Evolutionary conservation across 2,797 vertebrate genomes (phyloP), one percentile per base, ranked within the genome.

Genomic region (Microhierax caerulescens): DNA sequence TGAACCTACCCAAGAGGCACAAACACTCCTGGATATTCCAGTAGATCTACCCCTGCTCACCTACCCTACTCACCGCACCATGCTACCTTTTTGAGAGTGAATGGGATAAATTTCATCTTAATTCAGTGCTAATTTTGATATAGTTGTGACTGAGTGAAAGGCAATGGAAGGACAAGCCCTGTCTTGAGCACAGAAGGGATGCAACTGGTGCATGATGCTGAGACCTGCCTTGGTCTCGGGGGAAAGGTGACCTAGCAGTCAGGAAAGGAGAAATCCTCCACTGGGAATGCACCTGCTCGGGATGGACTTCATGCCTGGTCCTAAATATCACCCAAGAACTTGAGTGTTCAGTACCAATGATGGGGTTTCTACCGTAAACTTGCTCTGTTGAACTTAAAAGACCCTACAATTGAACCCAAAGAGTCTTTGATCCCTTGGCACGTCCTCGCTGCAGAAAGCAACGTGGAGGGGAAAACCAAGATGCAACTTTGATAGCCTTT

Each of bases 101-200:
- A 88, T 0, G 57, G 94, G 95, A 91, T 41, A 85, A 50, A 59
- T 27, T 53, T 75, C 18, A 80, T 63, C 47, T 34, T 85, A 70
- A 91, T 76, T 87, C 60, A 41, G 57, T 2, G 20, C 75, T 85
- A 64, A 68, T 93, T 89, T 79, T 79, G 59, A 47, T 51, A 27
- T 5, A 79, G 82, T 78, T 96, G 94, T 92, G 91, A 96, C 74
- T 57, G 89, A 95, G 93, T 83, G 90, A 85, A 96, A 95, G 94
- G 96, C 91, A 93, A 92, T 56, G 82, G 93, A 95, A 96, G 68
- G 86, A 96, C 83, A 96, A 96, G 93, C 87, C 82, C 90, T 48
- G 39, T 91, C 85, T 83, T 43, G 75, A 91, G 61, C 92, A 94
- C 69, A 84, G 87, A 81, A 92, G 57, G 80, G 92, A 84, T 88